Evolutionary conservation across 1,140 invertebrate species (phyloP).

Genomic region (Oryctes rhinoceros): DNA sequence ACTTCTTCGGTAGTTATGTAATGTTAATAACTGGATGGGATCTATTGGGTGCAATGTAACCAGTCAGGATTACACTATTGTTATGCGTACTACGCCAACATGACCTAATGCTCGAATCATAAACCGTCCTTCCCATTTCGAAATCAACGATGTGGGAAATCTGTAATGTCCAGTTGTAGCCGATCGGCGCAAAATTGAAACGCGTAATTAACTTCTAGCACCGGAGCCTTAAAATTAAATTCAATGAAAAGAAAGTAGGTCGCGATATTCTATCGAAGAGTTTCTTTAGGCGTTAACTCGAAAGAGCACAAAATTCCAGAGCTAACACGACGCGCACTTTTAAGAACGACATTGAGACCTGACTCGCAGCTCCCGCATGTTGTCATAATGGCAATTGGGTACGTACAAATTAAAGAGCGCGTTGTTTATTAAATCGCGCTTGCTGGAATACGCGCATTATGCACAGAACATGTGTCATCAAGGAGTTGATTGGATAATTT

Average conservation of each 20-base stretch:
- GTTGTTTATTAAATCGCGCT: neutral
- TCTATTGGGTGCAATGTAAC: too few species aligned
- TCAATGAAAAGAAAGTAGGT: neutral
- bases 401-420: too few species aligned
- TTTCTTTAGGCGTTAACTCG: neutral
- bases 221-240: neutral
- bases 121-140: neutral
- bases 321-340: neutral
- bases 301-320: too few species aligned
- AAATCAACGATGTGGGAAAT: neutral
- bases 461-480: too few species aligned
- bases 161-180: neutral
- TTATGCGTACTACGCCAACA: neutral
- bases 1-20: too few species aligned
- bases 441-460: neutral
- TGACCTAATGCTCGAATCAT: conserved; percentile 7
- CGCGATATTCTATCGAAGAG: neutral
- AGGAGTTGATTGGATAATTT: too few species aligned
- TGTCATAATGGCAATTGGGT: neutral
- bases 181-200: neutral
- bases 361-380: neutral
- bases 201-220: neutral
- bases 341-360: too few species aligned
- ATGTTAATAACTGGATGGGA: too few species aligned
- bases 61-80: too few species aligned